Percentiles rank a stretch among this genome's conserved stretches.
These are phyloP conservation scores for Tetranychus cinnabarinus DNA, from an alignment of 1,140 invertebrate genomes.

Conservation along the genomic window DNA sequence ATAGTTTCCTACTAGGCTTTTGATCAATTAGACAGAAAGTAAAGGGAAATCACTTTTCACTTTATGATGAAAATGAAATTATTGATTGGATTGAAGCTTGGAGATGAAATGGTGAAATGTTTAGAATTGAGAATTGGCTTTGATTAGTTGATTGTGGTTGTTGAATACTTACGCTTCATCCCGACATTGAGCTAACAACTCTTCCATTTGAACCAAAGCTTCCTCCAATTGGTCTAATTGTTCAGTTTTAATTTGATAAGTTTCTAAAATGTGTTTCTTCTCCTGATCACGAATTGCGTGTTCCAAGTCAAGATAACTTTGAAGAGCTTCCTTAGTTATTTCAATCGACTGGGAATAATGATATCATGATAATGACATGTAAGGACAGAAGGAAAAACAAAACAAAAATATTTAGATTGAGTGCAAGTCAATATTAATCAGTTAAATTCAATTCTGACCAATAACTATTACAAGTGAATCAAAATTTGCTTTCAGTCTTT, in stretches of 20 bases:
- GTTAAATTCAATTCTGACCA: too few relatives aligned
- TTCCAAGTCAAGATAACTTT: constrained; percentile 12
- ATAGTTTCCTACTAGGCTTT: too few relatives aligned
- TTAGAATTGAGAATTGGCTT: background rate
- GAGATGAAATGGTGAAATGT: too few relatives aligned
- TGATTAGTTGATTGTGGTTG: background rate
- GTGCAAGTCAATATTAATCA: too few relatives aligned
- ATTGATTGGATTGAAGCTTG: too few relatives aligned
- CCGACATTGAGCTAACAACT: constrained; percentile 1
- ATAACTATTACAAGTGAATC: too few relatives aligned
- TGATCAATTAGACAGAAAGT: background rate
- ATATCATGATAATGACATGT: too few relatives aligned
- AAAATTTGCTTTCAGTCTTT: too few relatives aligned
- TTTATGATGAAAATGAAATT: background rate
- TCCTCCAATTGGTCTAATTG: constrained; percentile 13
- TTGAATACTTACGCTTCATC: constrained; percentile 8
- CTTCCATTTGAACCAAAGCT: constrained; percentile 5
- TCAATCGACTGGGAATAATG: background rate
- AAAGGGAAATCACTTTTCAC: background rate
- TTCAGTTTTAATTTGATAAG: constrained; percentile 11
- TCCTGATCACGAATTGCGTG: constrained; percentile 9
- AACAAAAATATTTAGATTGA: too few relatives aligned
- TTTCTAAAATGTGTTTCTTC: constrained; percentile 10
- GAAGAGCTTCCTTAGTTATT: constrained; percentile 3
- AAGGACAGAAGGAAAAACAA: too few relatives aligned